phyloP scores from a whole-genome alignment of 1,140 invertebrate species.

The Danaus melanippus region DNA sequence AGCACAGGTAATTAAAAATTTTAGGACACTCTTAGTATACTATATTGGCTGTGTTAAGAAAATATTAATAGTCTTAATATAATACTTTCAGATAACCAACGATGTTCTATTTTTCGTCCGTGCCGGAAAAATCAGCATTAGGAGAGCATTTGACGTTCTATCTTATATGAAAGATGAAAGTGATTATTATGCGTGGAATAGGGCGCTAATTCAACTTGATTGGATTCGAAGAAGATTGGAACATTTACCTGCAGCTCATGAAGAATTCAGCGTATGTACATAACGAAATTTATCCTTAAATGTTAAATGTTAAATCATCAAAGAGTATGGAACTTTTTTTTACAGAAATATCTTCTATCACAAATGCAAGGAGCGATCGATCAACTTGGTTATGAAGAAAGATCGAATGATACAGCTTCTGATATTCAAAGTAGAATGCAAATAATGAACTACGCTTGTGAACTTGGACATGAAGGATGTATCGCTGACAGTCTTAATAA shows the following conservation, averaged over 20 bases:
- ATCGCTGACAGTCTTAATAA: conserved; percentile 60
- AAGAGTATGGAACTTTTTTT: neutral
- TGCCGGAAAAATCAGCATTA: conserved; percentile 56
- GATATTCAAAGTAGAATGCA: conserved; percentile 65
- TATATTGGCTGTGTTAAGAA: too few species aligned
- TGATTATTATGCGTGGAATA: conserved; percentile 78
- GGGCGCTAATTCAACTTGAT: conserved; percentile 73
- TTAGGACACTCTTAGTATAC: too few species aligned
- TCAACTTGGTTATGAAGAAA: conserved; percentile 59
- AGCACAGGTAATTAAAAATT: conserved; percentile 72
- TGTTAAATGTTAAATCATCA: neutral
- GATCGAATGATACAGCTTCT: conserved; percentile 45
- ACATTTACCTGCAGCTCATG: conserved; percentile 34
- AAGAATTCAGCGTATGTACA: conserved; percentile 41
- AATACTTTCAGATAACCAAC: conserved; percentile 75
- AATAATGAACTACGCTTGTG: conserved; percentile 72
- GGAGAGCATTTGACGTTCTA: conserved; percentile 72
- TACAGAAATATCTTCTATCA: conserved; percentile 63
- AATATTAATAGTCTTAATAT: too few species aligned
- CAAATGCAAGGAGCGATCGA: conserved; percentile 57
- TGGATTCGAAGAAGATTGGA: conserved; percentile 65
- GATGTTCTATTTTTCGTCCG: conserved; percentile 79
- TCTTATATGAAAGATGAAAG: conserved; percentile 75
- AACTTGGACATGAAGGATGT: conserved; percentile 70
- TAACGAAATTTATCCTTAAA: neutral